These are phyloP conservation scores for Ispidina picta DNA, from an alignment of 2,797 vertebrate species.

Conservation along the genomic window DNA sequence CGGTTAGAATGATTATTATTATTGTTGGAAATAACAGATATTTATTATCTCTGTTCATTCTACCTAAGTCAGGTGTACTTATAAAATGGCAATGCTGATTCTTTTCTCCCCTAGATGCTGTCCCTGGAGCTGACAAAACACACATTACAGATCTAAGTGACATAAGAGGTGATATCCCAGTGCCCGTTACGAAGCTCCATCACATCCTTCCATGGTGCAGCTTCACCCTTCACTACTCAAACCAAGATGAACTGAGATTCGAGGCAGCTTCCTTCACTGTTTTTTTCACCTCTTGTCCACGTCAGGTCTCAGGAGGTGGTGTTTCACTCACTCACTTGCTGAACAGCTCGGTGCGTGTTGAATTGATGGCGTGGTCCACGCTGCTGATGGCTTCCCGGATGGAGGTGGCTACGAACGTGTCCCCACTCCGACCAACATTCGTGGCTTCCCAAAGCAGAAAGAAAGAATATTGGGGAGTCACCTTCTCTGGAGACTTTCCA, in stretches of 20 bases:
- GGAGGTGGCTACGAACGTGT: conserved; percentile 73
- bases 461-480: neutral
- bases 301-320: neutral
- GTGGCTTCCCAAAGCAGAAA: conserved; percentile 53
- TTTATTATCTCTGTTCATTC: neutral
- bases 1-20: neutral
- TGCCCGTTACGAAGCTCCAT: neutral
- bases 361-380: conserved; percentile 76
- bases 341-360: conserved; percentile 73
- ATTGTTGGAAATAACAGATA: too few relatives aligned
- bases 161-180: neutral
- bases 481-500: too few relatives aligned
- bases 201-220: neutral
- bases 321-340: conserved; percentile 53
- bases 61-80: neutral
- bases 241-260: neutral
- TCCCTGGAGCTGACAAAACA: neutral
- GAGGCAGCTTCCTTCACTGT: neutral
- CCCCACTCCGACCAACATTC: conserved; percentile 43
- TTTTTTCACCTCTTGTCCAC: neutral
- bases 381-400: conserved; percentile 76
- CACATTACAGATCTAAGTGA: neutral
- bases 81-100: neutral
- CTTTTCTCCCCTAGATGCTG: neutral
- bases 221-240: neutral